These are phyloP conservation scores for Amphipoea lucens DNA, from an alignment of 2,888 invertebrate genomes.

Conservation along the genomic window DNA sequence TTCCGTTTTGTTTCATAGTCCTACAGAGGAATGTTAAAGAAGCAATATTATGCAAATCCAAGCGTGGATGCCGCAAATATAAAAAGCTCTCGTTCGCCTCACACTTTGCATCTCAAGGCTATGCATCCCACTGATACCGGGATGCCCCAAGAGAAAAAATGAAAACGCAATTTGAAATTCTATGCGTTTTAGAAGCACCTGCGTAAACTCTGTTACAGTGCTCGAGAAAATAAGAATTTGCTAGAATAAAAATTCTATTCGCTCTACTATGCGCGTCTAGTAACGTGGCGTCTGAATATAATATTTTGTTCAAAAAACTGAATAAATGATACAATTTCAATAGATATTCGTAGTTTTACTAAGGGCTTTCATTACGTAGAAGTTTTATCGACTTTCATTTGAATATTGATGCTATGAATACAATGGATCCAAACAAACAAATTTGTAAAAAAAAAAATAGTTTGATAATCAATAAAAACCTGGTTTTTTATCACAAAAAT, in stretches of 20 bases:
- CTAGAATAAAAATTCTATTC: conserved; percentile 59
- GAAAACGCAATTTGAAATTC: conserved; percentile 89
- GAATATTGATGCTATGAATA: not conserved
- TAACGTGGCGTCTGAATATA: conserved; percentile 36
- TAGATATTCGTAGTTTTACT: conserved; percentile 19
- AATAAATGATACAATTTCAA: conserved; percentile 25
- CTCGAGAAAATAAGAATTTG: conserved; percentile 64
- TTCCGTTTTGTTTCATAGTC: conserved; percentile 81
- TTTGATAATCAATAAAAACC: not conserved
- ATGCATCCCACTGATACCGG: conserved; percentile 88
- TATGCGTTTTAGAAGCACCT: conserved; percentile 86
- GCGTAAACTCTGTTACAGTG: conserved; percentile 75
- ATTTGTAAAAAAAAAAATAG: not conserved
- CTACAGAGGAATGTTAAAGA: conserved; percentile 87
- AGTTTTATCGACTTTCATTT: not conserved
- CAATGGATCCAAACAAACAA: not conserved
- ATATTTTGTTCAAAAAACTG: conserved; percentile 38
- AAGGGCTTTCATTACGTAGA: not conserved
- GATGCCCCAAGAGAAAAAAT: conserved; percentile 88
- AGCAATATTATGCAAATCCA: conserved; percentile 91
- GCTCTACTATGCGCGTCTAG: conserved; percentile 46
- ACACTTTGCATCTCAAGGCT: conserved; percentile 90
- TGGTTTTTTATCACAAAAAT: not conserved
- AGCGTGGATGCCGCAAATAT: conserved; percentile 88
- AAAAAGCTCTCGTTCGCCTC: conserved; percentile 87